Percentiles rank a stretch among this genome's conserved stretches.
These are phyloP conservation scores for Mionectes macconnelli DNA, from an alignment of 2,113 vertebrate species.

Conservation along the genomic window DNA sequence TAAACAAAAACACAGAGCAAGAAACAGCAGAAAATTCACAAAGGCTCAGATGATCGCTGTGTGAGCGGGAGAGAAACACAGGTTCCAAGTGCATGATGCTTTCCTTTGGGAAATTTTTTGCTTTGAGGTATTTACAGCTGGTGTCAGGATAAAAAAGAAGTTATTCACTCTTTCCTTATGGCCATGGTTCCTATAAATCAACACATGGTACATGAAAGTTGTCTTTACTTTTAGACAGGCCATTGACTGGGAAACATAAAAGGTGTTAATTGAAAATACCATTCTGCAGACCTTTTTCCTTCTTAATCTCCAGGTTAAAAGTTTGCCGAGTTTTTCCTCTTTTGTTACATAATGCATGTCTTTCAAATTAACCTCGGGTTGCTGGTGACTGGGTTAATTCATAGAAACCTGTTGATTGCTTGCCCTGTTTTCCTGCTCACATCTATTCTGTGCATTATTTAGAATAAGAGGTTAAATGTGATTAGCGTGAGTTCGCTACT, in stretches of 20 bases:
- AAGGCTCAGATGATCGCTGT: neutral
- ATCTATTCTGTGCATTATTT: neutral
- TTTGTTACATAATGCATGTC: slow-evolving; percentile 2
- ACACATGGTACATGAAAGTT: neutral
- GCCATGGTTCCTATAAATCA: slow-evolving; percentile 14
- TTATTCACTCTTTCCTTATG: neutral
- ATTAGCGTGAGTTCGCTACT: neutral
- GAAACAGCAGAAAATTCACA: neutral
- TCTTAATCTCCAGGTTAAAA: slow-evolving; percentile 51
- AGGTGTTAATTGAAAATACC: slow-evolving; percentile 63
- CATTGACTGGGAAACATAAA: slow-evolving; percentile 7
- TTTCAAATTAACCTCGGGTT: slow-evolving; percentile 43
- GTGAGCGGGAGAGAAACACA: neutral
- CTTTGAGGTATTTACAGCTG: slow-evolving; percentile 28
- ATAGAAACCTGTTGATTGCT: slow-evolving; percentile 24
- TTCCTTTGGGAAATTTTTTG: neutral
- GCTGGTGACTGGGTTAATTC: neutral
- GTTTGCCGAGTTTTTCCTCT: neutral
- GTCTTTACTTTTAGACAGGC: slow-evolving; percentile 55
- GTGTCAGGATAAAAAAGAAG: neutral
- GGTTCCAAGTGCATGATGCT: neutral
- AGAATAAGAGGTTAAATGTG: slow-evolving; percentile 24
- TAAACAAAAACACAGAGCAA: slow-evolving; percentile 4
- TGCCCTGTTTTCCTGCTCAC: neutral
- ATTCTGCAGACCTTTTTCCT: neutral